phyloP scores from a whole-genome alignment of 2,113 vertebrate species.

The Mesocricetus auratus region DNA sequence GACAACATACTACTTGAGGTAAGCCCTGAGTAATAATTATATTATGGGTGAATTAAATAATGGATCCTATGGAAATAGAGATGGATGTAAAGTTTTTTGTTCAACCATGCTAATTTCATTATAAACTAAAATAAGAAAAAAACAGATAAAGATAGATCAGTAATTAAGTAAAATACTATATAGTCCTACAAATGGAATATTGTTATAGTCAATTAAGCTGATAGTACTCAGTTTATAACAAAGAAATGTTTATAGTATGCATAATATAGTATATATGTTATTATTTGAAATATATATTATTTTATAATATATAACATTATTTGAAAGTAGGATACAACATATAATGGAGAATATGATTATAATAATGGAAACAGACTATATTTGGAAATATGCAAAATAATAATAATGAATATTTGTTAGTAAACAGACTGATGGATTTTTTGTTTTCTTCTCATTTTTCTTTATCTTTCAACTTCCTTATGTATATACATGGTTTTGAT shows the following conservation, averaged over 20 bases:
- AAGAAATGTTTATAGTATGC: constrained; percentile 19
- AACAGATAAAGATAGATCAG: background rate
- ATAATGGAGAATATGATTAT: constrained; percentile 26
- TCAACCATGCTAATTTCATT: constrained; percentile 5
- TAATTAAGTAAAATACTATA: constrained; percentile 33
- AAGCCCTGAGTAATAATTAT: background rate
- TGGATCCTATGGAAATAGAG: constrained; percentile 53
- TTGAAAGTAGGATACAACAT: constrained; percentile 44
- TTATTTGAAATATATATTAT: background rate
- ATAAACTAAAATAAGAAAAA: constrained; percentile 51
- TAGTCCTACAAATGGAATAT: constrained; percentile 30
- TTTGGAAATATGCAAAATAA: constrained; percentile 29
- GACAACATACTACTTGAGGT: background rate
- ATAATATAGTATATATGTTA: background rate
- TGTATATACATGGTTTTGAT: constrained; percentile 20
- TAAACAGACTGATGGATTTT: constrained; percentile 19
- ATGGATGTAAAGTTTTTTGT: background rate
- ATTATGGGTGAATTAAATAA: constrained; percentile 15
- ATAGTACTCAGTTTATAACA: constrained; percentile 35
- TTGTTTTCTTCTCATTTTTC: constrained; percentile 46
- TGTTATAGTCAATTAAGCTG: constrained; percentile 35
- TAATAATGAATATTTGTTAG: constrained; percentile 19
- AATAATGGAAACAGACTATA: background rate
- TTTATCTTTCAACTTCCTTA: constrained; percentile 49
- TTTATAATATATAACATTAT: no score